Conservation (phyloP, 2,113 vertebrate species). For the Hyaena hyaena region DNA sequence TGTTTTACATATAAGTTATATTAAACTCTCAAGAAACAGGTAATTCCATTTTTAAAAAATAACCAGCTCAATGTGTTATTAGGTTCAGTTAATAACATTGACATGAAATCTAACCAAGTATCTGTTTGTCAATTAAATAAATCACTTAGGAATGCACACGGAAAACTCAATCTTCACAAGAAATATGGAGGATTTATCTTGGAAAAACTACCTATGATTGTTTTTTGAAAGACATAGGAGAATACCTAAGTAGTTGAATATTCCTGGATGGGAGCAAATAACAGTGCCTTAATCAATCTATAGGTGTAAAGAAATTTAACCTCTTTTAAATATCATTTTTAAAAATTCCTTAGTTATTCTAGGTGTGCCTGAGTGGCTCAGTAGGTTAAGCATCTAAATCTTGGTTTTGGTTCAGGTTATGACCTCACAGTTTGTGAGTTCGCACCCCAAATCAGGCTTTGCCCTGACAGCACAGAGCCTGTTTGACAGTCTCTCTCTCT, state of each 20-base stretch:
- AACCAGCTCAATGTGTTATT: not conserved
- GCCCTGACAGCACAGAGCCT: too few relatives aligned
- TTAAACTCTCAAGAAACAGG: not conserved
- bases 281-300: not conserved
- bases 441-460: too few relatives aligned
- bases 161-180: not conserved
- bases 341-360: not conserved
- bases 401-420: too few relatives aligned
- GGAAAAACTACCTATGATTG: not conserved
- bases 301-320: not conserved
- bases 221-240: not conserved
- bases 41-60: not conserved
- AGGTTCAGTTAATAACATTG: not conserved
- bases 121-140: not conserved
- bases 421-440: too few relatives aligned
- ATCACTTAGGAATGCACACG: not conserved
- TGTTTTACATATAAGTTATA: not conserved
- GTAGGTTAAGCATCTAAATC: too few relatives aligned
- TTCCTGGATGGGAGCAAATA: not conserved
- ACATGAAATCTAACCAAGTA: not conserved
- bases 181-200: not conserved
- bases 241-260: not conserved
- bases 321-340: not conserved
- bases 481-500: too few relatives aligned
- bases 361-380: not conserved